Conservation (phyloP, 2,888 invertebrate genomes). For the Allolobophora icterica region DNA sequence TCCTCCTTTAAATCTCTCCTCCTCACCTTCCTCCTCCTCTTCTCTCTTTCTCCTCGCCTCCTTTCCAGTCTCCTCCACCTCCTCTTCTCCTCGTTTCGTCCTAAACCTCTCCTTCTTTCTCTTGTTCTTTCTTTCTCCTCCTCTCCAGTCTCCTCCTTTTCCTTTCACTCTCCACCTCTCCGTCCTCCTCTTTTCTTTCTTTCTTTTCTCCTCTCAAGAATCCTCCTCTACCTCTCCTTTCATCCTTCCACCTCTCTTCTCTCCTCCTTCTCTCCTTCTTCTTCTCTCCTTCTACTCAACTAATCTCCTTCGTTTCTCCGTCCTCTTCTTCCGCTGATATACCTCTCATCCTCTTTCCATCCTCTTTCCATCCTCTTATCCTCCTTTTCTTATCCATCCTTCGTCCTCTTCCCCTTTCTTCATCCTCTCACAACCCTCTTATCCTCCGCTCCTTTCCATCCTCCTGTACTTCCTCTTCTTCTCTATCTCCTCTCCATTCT, state of each 20-base stretch:
- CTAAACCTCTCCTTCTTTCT: not conserved
- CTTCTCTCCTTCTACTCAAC: no score
- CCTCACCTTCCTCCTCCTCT: no score
- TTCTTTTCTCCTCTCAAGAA: not conserved
- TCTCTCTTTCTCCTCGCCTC: no score
- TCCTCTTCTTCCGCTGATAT: no score
- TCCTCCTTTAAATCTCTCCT: no score
- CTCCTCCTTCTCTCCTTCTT: not conserved
- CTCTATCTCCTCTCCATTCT: not conserved
- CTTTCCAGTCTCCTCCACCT: no score
- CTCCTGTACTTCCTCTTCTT: not conserved
- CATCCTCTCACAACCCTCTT: not conserved
- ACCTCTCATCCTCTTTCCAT: no score
- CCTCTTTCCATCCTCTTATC: no score
- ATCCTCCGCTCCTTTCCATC: not conserved
- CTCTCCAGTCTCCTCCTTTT: not conserved
- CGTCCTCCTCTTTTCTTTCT: not conserved
- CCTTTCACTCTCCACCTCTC: not conserved
- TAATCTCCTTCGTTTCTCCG: no score
- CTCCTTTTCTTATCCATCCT: no score
- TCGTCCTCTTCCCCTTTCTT: no score
- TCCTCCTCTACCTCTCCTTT: not conserved
- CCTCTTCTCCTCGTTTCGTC: no score
- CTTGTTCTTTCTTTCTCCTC: not conserved
- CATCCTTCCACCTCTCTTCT: not conserved